Base-by-base conservation (phyloP, 2,888 invertebrate genomes). In the Suillia variegata region DNA sequence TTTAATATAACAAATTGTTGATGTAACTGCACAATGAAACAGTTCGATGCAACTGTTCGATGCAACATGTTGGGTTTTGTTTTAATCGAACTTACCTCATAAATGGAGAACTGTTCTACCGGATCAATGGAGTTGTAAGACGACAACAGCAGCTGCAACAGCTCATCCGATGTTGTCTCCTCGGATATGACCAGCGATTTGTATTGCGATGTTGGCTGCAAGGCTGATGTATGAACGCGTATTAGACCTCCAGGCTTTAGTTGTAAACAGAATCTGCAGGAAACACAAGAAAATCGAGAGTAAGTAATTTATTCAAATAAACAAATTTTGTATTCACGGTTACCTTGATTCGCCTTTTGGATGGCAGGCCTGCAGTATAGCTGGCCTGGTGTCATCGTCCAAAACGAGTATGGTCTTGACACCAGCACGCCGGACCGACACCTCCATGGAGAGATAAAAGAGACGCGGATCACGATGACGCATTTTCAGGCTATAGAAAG, bases 371-470 rank as follows among this genome's bases (percentile, higher is more conserved):
- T 96, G 95, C 61, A 96, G 83, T 61, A 93, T 94, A 0, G 96
- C 94, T 0, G 96, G 96, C 59, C 93, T 85, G 0, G 95, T 91
- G 73, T 93, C 93, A 67, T 94, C 93, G 72, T 96, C 95, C 67
- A 96, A 83, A 49, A 92, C 89, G 63, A 96, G 84, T 52, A 93
- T 87, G 2, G 94, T 94, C 68, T 91, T 85, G 10, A 94, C 87
- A 1, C 92, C 93, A 10, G 93, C 92, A 63, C 93, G 89, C 53
- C 93, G 85, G 52, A 95, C 92, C 15, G 92, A 89, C 51, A 96
- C 94, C 82, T 96, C 96, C 96, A 97, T 96, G 76, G 94, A 93
- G 56, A 97, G 86, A 83, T 93, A 95, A 84, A 95, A 97, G 20
- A 97, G 87, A 71, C 95, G 88, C 1, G 95, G 94, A 82, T 97